phyloP scores from a whole-genome alignment of 2,113 vertebrate species.

The Butorides virescens region DNA sequence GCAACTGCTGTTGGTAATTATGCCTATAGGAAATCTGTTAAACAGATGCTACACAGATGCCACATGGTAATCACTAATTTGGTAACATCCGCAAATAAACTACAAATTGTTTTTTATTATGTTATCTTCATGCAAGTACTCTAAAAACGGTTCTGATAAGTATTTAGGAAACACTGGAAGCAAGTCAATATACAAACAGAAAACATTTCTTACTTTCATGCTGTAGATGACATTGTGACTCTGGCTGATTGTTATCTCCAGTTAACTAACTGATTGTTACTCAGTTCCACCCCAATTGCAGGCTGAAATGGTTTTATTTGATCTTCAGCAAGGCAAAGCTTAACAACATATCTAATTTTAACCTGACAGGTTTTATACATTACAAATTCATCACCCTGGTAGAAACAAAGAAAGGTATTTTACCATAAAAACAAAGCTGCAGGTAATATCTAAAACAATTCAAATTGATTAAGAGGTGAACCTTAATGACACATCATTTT shows the following conservation, averaged over 20 bases:
- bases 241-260: not conserved
- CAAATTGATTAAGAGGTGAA: not conserved
- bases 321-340: constrained; percentile 75
- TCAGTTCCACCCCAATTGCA: not conserved
- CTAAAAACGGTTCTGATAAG: not conserved
- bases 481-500: not conserved
- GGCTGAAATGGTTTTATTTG: constrained; percentile 72
- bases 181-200: not conserved
- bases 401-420: constrained; percentile 6
- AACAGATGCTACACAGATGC: not conserved
- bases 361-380: constrained; percentile 85
- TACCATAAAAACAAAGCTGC: not conserved
- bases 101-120: not conserved
- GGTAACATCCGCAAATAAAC: not conserved
- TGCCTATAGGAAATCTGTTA: not conserved
- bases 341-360: constrained; percentile 84
- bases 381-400: constrained; percentile 87
- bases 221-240: not conserved
- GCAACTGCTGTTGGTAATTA: not conserved
- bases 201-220: constrained; percentile 46
- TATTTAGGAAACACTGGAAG: not conserved
- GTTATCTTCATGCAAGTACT: not conserved
- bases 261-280: not conserved
- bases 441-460: not conserved
- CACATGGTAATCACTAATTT: not conserved